Evolutionary conservation across 1,140 invertebrate genomes (phyloP).

Genomic region (Drosophila ficusphila): DNA sequence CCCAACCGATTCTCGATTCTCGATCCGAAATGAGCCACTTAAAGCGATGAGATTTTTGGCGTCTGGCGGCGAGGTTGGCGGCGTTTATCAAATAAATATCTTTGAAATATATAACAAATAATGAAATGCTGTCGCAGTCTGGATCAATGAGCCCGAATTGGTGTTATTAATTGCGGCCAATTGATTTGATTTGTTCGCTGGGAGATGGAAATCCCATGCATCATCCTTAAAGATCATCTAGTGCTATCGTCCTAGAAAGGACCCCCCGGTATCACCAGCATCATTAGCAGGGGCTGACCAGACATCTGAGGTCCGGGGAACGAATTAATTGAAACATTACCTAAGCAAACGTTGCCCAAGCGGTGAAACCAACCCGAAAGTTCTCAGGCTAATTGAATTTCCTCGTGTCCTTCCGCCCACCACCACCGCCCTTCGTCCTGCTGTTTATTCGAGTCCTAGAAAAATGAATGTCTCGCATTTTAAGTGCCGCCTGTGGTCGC

Average conservation of each 20-base stretch:
- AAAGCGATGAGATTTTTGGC: conserved; percentile 81
- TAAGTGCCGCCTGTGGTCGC: conserved; percentile 60
- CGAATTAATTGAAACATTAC: conserved; percentile 83
- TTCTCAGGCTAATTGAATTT: conserved; percentile 76
- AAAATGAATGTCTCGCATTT: conserved; percentile 80
- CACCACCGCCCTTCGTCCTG: not conserved
- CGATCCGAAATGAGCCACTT: conserved; percentile 71
- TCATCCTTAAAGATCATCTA: conserved; percentile 27
- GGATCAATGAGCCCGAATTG: conserved; percentile 50
- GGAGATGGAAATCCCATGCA: conserved; percentile 35
- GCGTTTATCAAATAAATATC: conserved; percentile 81
- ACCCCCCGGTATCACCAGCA: conserved; percentile 38
- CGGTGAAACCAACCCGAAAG: conserved; percentile 41
- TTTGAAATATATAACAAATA: conserved; percentile 80
- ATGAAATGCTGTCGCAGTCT: conserved; percentile 71
- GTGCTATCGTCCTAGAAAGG: conserved; percentile 4
- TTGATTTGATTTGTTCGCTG: conserved; percentile 71
- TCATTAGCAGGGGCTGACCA: conserved; percentile 53
- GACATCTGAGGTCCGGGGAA: conserved; percentile 27
- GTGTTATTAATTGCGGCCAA: conserved; percentile 77
- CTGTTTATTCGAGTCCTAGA: conserved; percentile 40
- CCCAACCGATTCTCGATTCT: conserved; percentile 31
- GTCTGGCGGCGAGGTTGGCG: conserved; percentile 69
- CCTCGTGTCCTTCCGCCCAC: conserved; percentile 59
- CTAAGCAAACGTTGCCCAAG: conserved; percentile 71